Conservation (phyloP, 2,888 invertebrate genomes). For the Tupiocoris notatus region DNA sequence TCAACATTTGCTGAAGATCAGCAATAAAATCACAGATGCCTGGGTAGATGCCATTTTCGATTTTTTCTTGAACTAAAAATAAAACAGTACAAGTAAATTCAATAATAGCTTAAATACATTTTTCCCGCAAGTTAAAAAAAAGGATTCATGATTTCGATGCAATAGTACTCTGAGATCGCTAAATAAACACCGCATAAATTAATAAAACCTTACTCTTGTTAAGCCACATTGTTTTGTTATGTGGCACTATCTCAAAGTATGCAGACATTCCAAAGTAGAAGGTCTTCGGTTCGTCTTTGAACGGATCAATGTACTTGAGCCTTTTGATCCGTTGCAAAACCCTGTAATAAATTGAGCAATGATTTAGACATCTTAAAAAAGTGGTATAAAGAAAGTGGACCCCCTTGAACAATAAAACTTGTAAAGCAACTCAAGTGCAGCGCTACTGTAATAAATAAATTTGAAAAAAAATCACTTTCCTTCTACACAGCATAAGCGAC, state of each 20-base stretch:
- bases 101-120: too few relatives aligned
- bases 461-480: too few relatives aligned
- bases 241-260: slow-evolving; percentile 54
- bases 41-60: slow-evolving; percentile 52
- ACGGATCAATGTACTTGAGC: slow-evolving; percentile 51
- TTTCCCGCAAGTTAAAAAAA: too few relatives aligned
- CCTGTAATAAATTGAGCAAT: slow-evolving; percentile 50
- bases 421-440: too few relatives aligned
- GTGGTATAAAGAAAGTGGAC: too few relatives aligned
- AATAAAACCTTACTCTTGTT: slow-evolving; percentile 14
- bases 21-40: slow-evolving; percentile 55
- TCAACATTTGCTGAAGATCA: slow-evolving; percentile 57
- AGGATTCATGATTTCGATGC: too few relatives aligned
- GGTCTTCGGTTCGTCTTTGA: slow-evolving; percentile 55
- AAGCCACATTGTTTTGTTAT: slow-evolving; percentile 56
- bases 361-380: too few relatives aligned
- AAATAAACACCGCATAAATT: too few relatives aligned
- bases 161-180: too few relatives aligned
- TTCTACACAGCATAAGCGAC: too few relatives aligned
- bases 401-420: too few relatives aligned
- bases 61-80: slow-evolving; percentile 49
- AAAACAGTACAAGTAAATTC: neutral
- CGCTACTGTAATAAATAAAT: too few relatives aligned
- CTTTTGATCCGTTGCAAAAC: slow-evolving; percentile 55
- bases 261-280: slow-evolving; percentile 53